Evolutionary conservation across 2,113 vertebrate species (phyloP).

Genomic region (Xerus inauris): DNA sequence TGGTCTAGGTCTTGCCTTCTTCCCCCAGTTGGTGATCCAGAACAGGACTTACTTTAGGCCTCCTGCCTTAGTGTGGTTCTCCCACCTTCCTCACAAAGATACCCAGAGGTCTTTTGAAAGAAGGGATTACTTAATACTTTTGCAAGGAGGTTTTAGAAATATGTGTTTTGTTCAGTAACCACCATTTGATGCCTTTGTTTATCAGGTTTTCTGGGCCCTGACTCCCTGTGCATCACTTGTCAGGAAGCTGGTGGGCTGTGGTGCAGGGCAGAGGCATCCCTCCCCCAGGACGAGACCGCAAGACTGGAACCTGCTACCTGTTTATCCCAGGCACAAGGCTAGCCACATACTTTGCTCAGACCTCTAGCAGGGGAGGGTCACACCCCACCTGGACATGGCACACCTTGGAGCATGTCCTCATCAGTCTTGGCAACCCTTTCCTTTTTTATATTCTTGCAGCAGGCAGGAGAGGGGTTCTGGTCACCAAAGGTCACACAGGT

Average conservation of each 20-base stretch:
- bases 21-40: accelerated
- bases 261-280: accelerated
- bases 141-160: not conserved
- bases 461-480: not conserved
- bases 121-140: not conserved
- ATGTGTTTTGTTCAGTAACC: not conserved
- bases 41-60: accelerated
- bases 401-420: no score
- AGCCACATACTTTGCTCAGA: accelerated
- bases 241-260: not conserved
- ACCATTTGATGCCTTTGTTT: accelerated
- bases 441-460: not conserved
- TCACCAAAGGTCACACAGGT: not conserved
- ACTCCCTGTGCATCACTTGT: not conserved
- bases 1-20: not conserved
- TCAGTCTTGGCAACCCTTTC: accelerated
- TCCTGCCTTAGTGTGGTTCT: not conserved
- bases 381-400: accelerated
- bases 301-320: accelerated
- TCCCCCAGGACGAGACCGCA: not conserved
- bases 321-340: not conserved
- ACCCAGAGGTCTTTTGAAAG: not conserved
- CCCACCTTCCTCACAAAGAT: no score
- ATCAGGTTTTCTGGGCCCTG: not conserved
- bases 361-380: not conserved